Conservation (phyloP, 2,113 vertebrate genomes). For the Grallaria varia region DNA sequence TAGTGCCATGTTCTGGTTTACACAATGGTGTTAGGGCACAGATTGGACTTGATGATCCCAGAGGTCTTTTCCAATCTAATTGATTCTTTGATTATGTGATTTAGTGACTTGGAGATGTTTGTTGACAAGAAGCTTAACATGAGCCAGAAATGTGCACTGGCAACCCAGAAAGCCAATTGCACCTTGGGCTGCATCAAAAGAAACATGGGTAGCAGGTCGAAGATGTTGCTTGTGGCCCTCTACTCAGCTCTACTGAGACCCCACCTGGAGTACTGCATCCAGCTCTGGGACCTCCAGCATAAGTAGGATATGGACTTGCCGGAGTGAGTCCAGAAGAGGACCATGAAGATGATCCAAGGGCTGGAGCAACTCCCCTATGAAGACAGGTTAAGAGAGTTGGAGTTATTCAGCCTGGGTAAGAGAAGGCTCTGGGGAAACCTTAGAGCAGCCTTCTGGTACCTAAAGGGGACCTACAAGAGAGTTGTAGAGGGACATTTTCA, state of each 20-base stretch:
- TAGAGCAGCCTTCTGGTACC: not conserved
- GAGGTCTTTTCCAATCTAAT: not conserved
- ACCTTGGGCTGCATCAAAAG: not conserved
- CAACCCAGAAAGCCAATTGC: not conserved
- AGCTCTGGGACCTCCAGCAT: rapidly evolving
- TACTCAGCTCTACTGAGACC: not conserved
- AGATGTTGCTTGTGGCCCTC: not conserved
- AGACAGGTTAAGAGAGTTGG: not conserved
- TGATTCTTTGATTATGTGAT: not conserved
- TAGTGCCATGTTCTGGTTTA: not conserved
- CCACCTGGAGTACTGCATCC: not conserved
- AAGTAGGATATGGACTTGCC: not conserved
- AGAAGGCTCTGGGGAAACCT: not conserved
- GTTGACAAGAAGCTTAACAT: not conserved
- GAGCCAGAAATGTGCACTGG: not conserved
- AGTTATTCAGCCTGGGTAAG: not conserved
- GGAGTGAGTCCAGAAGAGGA: not conserved
- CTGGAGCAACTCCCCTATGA: not conserved
- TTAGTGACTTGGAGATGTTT: not conserved
- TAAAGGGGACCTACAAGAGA: not conserved
- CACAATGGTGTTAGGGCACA: not conserved
- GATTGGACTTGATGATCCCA: not conserved
- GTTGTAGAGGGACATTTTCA: not conserved
- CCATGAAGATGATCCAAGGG: not conserved
- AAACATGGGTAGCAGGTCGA: not conserved